Percentiles rank a stretch among this genome's conserved stretches.
phyloP scores from a whole-genome alignment of 2,113 vertebrate species.

The Serilophus lunatus region DNA sequence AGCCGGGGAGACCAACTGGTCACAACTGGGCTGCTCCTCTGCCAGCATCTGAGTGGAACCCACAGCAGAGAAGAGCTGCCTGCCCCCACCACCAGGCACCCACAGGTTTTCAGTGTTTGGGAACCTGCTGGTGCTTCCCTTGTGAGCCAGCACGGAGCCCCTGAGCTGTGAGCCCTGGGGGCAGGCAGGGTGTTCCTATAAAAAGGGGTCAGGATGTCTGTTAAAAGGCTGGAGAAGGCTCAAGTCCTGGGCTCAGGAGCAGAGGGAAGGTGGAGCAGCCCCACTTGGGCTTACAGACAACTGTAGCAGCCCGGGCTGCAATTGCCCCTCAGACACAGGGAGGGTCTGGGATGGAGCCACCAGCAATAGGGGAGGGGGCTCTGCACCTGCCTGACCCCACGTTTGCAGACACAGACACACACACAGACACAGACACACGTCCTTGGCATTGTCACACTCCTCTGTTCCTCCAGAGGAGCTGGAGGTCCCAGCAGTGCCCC shows the following conservation, averaged over 20 bases:
- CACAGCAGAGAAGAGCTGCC: background rate
- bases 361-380: background rate
- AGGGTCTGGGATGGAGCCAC: background rate
- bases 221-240: background rate
- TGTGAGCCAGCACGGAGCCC: background rate
- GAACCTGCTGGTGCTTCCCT: background rate
- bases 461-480: background rate
- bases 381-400: background rate
- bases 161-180: background rate
- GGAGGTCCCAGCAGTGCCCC: no score
- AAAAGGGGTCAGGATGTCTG: background rate
- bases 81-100: rapidly evolving
- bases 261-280: background rate
- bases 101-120: background rate
- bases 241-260: background rate
- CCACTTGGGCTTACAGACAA: rapidly evolving
- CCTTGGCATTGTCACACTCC: rapidly evolving
- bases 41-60: background rate
- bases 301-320: background rate
- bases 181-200: background rate
- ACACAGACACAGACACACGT: no score
- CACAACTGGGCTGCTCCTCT: background rate
- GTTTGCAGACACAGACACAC: rapidly evolving
- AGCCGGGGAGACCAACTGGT: background rate
- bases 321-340: background rate